phyloP scores from a whole-genome alignment of 1,140 invertebrate species.

The Spodoptera litura region DNA sequence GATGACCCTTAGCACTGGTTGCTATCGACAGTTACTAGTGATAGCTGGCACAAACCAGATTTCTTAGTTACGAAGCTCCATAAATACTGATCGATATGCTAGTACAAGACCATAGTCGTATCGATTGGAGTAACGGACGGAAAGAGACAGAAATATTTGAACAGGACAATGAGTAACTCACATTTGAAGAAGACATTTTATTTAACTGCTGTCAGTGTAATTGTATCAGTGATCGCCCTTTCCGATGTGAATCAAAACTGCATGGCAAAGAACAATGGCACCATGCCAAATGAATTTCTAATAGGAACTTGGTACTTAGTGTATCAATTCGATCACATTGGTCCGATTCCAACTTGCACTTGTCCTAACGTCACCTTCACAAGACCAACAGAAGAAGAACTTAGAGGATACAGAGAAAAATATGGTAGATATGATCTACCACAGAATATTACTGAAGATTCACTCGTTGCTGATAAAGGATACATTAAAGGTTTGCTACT shows the following conservation, averaged over 20 bases:
- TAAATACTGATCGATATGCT: constrained; percentile 2
- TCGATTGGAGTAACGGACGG: not conserved
- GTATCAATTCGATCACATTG: constrained; percentile 26
- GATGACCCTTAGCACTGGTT: not conserved
- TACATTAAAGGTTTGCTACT: constrained; percentile 35
- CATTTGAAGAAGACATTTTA: not conserved
- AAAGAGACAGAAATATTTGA: not conserved
- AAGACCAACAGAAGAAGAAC: constrained; percentile 38
- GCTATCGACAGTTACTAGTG: not conserved
- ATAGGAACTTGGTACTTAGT: constrained; percentile 52
- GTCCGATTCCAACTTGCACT: constrained; percentile 3
- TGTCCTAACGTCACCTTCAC: constrained; percentile 37
- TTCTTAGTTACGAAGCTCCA: no score
- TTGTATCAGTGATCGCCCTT: not conserved
- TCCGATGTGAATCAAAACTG: not conserved
- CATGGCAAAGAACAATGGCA: not conserved
- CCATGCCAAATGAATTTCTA: constrained; percentile 29
- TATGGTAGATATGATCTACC: constrained; percentile 40
- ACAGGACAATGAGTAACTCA: not conserved
- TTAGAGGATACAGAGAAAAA: constrained; percentile 37
- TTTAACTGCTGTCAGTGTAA: not conserved
- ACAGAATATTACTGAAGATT: constrained; percentile 45
- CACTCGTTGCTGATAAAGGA: not conserved
- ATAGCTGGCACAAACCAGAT: not conserved
- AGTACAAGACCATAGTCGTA: not conserved